Base-by-base conservation (phyloP, 2,797 vertebrate genomes). In the Garrulus glandarius region DNA sequence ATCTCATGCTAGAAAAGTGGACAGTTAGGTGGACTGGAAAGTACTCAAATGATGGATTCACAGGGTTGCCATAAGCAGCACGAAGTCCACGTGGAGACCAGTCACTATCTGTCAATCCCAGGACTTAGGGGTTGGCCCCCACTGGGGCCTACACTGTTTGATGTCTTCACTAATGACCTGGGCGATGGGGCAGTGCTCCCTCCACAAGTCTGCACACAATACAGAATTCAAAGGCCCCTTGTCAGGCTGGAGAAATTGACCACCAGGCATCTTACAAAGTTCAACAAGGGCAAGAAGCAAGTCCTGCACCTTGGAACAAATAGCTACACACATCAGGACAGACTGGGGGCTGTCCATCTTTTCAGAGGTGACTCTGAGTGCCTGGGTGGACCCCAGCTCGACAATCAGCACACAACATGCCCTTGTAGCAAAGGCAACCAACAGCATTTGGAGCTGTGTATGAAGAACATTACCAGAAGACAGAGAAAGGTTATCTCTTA, bases 111-210 rank as follows among this genome's bases (percentile, higher is more conserved):
- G 18, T 44, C 46, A 80, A 10, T 3, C 11, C 14, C 10, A 43
- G 27, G 19, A 80, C 20, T 10, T 52, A 15, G 19, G 24, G 7
- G 2, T 2, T 39, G 34, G 47, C 23, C 49, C 13, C 5, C 13
- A 37, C 10, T 20, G 15, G 24, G 7, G 18, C 9, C 13, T 3
- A 10, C 2, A 47, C 13, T 53, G 11, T 30, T 74, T 15, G 10
- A 24, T 3, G 18, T 22, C 46, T 60, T 52, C 12, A 7, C 63
- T 61, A 69, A 29, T 9, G 10, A 92, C 4, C 9, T 6, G 17
- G 13, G 10, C 1, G 0, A 72, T 4, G 7, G 10, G 39, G 7
- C n/a, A 65, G 8, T 11, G 29, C 4, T 14, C 68, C 39, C 52
- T 30, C 50, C 44, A 24, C 24, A 50, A 70, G 44, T 24, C 43